Evolutionary conservation across 2,888 invertebrate species (phyloP).

Genomic region (Prosopocoilus inquinatus): DNA sequence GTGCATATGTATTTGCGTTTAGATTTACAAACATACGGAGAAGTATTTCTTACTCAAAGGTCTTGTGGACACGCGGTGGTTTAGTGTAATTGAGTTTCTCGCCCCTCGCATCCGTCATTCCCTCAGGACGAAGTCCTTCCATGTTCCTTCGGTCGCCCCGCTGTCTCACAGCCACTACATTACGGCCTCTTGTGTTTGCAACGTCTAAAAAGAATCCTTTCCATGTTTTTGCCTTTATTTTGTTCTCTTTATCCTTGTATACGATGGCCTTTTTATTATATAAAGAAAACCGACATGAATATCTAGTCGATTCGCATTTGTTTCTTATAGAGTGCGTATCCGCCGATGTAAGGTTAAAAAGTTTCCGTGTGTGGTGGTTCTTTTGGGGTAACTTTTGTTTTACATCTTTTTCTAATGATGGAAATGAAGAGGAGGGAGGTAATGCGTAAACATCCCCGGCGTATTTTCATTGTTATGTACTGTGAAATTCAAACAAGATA

Average conservation of each 20-base stretch:
- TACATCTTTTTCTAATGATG: too few relatives aligned
- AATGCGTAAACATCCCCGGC: too few relatives aligned
- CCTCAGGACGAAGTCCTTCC: constrained; percentile 23
- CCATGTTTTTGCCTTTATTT: constrained; percentile 18
- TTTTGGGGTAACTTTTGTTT: not conserved
- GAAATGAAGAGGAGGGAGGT: too few relatives aligned
- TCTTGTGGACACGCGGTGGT: constrained; percentile 30
- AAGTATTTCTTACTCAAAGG: constrained; percentile 20
- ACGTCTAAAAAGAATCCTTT: constrained; percentile 18
- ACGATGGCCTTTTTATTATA: constrained; percentile 20
- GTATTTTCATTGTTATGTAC: too few relatives aligned
- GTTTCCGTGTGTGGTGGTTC: not conserved
- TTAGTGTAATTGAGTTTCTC: constrained; percentile 33
- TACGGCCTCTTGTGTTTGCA: constrained; percentile 21
- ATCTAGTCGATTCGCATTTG: constrained; percentile 18
- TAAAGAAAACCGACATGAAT: constrained; percentile 19
- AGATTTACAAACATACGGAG: constrained; percentile 13
- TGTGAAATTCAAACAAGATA: too few relatives aligned
- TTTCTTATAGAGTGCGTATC: constrained; percentile 5
- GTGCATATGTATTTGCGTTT: not conserved
- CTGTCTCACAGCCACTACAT: constrained; percentile 18
- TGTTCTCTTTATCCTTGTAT: constrained; percentile 10
- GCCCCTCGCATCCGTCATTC: constrained; percentile 28
- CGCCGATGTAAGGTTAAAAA: not conserved
- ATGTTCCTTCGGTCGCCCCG: constrained; percentile 8